Conservation (phyloP, 2,797 vertebrate species). For the Platalea minor region DNA sequence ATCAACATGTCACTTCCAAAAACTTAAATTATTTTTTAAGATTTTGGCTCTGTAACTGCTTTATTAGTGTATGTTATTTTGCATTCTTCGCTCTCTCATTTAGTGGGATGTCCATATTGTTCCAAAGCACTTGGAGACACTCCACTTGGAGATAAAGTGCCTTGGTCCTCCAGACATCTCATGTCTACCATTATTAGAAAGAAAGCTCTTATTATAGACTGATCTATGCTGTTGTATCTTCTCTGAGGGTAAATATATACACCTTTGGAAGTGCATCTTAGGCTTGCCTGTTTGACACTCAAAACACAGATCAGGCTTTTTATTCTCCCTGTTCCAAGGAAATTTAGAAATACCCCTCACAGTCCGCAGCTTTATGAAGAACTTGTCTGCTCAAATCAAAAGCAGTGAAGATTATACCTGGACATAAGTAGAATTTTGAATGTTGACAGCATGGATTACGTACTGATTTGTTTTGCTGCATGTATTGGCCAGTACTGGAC, state of each 20-base stretch:
- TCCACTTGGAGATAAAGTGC: neutral
- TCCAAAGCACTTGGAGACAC: neutral
- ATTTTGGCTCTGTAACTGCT: neutral
- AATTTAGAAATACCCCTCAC: neutral
- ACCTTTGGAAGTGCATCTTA: neutral
- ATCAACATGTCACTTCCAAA: neutral
- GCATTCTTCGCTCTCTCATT: neutral
- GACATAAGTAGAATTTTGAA: neutral
- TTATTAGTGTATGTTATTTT: neutral
- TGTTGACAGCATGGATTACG: neutral
- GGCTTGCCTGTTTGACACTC: neutral
- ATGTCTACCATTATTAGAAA: neutral
- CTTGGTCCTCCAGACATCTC: neutral
- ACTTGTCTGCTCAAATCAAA: neutral
- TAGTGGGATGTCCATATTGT: neutral
- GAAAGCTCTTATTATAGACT: neutral
- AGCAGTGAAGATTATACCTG: neutral
- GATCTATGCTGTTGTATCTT: neutral
- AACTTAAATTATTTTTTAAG: neutral
- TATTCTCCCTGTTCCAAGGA: neutral
- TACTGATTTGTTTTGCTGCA: neutral
- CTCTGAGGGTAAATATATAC: neutral
- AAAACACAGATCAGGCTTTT: neutral
- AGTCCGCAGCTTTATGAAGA: neutral
- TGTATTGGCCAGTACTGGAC: neutral